phyloP scores from a whole-genome alignment of 2,797 vertebrate genomes.

The Enteromius treurensis region DNA sequence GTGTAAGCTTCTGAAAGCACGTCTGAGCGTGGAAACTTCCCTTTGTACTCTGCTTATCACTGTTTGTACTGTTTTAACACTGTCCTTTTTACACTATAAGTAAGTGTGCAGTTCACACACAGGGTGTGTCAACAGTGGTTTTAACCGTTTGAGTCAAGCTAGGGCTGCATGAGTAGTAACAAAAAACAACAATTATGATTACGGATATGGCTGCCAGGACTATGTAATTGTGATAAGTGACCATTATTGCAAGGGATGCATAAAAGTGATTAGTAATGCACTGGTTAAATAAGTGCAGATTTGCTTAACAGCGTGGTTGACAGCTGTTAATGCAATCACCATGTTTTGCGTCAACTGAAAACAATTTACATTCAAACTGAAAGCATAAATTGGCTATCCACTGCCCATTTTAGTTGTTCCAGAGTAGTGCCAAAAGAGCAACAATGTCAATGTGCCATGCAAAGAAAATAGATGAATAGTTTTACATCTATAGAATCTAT shows the following conservation, averaged over 20 bases:
- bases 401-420: neutral
- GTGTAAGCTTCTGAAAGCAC: slow-evolving; percentile 71
- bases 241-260: neutral
- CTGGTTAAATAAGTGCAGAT: neutral
- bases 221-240: neutral
- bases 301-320: neutral
- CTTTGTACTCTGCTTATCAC: slow-evolving; percentile 64
- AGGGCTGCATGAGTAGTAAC: slow-evolving; percentile 12
- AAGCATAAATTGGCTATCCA: neutral
- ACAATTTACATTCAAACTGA: neutral
- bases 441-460: too few species aligned
- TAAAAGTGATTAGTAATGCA: neutral
- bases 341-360: neutral
- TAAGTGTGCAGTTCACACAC: slow-evolving; percentile 12
- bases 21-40: slow-evolving; percentile 77
- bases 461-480: too few species aligned
- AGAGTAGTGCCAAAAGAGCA: too few species aligned
- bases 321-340: neutral
- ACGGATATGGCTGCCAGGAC: neutral
- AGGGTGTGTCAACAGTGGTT: slow-evolving; percentile 9
- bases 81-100: slow-evolving; percentile 34
- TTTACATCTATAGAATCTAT: too few species aligned
- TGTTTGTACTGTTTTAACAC: slow-evolving; percentile 51
- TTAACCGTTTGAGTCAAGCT: slow-evolving; percentile 12
- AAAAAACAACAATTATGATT: neutral